Conservation (phyloP, 2,888 invertebrate species). For the Villa cingulata region DNA sequence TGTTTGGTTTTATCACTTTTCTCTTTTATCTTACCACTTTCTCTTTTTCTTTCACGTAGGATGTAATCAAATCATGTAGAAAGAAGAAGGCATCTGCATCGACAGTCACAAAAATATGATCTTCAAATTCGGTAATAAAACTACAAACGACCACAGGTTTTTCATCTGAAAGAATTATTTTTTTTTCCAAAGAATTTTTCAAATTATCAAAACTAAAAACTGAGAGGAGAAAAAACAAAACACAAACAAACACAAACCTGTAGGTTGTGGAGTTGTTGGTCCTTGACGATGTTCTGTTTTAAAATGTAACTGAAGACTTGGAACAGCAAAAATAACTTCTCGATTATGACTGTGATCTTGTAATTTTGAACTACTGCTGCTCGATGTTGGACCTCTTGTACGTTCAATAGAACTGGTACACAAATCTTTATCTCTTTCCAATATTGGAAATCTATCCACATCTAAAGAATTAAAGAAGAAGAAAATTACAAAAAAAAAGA, state of each 20-base stretch:
- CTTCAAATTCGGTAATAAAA: conserved; percentile 97
- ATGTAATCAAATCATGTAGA: conserved; percentile 89
- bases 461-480: conserved; percentile 39
- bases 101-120: conserved; percentile 94
- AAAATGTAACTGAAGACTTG: conserved; percentile 80
- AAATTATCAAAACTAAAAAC: no score
- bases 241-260: conserved; percentile 41
- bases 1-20: not conserved
- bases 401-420: conserved; percentile 44
- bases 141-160: conserved; percentile 90
- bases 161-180: conserved; percentile 41
- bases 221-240: no score
- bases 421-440: conserved; percentile 60
- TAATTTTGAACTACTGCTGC: conserved; percentile 44
- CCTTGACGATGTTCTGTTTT: conserved; percentile 86
- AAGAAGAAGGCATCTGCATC: conserved; percentile 98
- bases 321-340: conserved; percentile 93
- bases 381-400: conserved; percentile 37
- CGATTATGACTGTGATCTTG: conserved; percentile 70
- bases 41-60: conserved; percentile 89
- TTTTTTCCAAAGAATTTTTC: no score
- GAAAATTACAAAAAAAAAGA: not conserved
- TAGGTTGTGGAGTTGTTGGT: conserved; percentile 52
- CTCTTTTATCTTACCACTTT: conserved; percentile 46
- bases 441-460: conserved; percentile 79